These are phyloP conservation scores for Hydra vulgaris DNA, from an alignment of 30 jellyfish, hydroid and myxozoan genomes.

Conservation along the genomic window DNA sequence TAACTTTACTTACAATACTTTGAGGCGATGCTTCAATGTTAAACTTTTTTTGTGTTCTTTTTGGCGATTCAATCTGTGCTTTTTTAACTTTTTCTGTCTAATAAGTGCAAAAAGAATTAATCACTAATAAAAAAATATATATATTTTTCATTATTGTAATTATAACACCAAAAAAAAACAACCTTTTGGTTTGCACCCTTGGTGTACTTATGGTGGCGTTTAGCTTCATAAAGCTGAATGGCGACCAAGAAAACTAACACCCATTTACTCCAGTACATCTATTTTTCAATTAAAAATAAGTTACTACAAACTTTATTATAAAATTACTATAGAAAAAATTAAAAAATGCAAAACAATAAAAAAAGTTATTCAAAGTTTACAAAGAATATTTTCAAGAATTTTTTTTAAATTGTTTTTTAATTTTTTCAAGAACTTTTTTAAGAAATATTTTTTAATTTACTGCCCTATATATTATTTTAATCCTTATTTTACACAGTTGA, in stretches of 20 bases:
- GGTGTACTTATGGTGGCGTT: not conserved
- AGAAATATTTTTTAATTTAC: too few species aligned
- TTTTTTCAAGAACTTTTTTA: too few species aligned
- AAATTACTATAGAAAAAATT: too few species aligned
- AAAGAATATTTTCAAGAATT: too few species aligned
- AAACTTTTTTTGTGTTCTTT: conserved; percentile 49
- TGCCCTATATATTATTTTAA: too few species aligned
- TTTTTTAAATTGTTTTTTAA: too few species aligned
- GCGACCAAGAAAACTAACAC: not conserved
- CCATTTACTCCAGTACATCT: not conserved
- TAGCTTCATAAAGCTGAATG: not conserved
- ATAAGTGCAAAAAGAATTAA: not conserved
- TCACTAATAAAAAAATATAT: not conserved
- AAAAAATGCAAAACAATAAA: too few species aligned
- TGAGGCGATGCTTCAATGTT: conserved; percentile 99
- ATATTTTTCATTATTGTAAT: not conserved
- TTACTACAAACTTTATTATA: too few species aligned
- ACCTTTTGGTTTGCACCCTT: not conserved
- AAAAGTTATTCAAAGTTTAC: too few species aligned
- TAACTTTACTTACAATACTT: conserved; percentile 55
- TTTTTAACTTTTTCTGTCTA: conserved; percentile 20
- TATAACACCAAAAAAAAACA: not conserved
- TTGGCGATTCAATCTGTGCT: conserved; percentile 11
- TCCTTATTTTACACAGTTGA: too few species aligned
- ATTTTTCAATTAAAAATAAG: too few species aligned